Evolutionary conservation across 2,888 invertebrate species (phyloP).

Genomic region (Abscondita cerata): DNA sequence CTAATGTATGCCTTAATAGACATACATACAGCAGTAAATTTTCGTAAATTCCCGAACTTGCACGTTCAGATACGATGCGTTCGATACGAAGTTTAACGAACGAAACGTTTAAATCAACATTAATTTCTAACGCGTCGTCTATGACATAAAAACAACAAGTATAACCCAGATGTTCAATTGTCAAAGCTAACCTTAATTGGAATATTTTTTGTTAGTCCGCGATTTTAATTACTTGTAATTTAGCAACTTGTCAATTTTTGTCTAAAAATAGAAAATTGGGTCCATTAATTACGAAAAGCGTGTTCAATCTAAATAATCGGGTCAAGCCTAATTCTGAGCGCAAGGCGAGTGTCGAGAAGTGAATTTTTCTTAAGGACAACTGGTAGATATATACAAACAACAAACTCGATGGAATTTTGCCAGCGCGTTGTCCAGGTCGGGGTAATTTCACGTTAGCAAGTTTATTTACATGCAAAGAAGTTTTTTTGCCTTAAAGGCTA

Average conservation of each 20-base stretch:
- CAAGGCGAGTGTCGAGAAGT: neutral
- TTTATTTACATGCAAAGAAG: slow-evolving; percentile 32
- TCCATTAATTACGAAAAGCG: no score
- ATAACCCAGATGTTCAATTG: slow-evolving; percentile 8
- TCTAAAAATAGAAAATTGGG: no score
- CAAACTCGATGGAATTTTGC: slow-evolving; percentile 22
- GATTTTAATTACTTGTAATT: slow-evolving; percentile 1
- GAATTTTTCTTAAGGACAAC: slow-evolving; percentile 18
- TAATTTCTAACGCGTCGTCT: no score
- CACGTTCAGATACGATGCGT: no score
- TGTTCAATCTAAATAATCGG: no score
- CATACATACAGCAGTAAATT: no score
- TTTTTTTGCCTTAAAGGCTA: slow-evolving; percentile 32
- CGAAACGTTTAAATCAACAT: no score
- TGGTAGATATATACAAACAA: slow-evolving; percentile 3
- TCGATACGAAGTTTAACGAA: no score
- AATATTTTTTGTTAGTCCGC: neutral
- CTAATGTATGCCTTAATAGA: no score
- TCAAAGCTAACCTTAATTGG: slow-evolving; percentile 9
- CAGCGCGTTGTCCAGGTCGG: slow-evolving; percentile 31
- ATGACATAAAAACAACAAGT: no score
- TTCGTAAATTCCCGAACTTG: no score
- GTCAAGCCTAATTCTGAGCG: no score
- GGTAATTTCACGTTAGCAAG: slow-evolving; percentile 31
- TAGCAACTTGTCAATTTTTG: neutral